phyloP scores from a whole-genome alignment of 23 tunicate species.

The Trididemnum nubilum region DNA sequence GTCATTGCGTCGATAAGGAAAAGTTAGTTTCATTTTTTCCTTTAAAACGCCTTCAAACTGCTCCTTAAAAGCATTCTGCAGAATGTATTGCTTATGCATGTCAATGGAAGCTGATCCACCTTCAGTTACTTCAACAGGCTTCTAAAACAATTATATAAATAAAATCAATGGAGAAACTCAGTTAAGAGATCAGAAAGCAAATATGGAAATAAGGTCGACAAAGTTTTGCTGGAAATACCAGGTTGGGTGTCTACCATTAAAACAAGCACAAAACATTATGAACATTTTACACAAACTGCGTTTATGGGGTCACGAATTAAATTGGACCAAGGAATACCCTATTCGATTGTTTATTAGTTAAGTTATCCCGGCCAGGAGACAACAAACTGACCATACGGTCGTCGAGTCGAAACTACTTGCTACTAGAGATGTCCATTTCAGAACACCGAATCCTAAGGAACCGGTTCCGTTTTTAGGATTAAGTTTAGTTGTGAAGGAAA shows the following conservation, averaged over 20 bases:
- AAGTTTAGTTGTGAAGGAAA: too few species aligned
- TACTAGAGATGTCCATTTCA: too few species aligned
- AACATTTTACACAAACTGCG: too few species aligned
- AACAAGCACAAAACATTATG: neutral
- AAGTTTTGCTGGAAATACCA: neutral
- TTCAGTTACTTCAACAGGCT: neutral
- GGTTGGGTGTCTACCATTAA: neutral
- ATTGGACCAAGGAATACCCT: neutral
- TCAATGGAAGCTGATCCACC: neutral
- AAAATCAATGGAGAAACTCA: too few species aligned
- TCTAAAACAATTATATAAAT: too few species aligned
- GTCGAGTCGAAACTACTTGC: neutral
- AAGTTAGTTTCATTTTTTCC: neutral
- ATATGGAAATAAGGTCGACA: neutral
- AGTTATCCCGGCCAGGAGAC: neutral
- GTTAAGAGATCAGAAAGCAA: too few species aligned
- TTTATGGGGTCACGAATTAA: neutral
- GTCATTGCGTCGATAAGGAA: neutral
- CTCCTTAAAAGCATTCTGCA: neutral
- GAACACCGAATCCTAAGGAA: too few species aligned
- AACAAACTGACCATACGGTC: neutral
- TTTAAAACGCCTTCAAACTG: neutral
- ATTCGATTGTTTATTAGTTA: neutral
- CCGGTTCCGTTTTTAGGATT: too few species aligned
- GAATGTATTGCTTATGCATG: neutral